A percentile compares a stretch with the other conserved stretches of the same genome.
These are phyloP conservation scores for Pseudomyrmex dendroicus DNA, from an alignment of 1,140 invertebrate genomes.

Conservation along the genomic window DNA sequence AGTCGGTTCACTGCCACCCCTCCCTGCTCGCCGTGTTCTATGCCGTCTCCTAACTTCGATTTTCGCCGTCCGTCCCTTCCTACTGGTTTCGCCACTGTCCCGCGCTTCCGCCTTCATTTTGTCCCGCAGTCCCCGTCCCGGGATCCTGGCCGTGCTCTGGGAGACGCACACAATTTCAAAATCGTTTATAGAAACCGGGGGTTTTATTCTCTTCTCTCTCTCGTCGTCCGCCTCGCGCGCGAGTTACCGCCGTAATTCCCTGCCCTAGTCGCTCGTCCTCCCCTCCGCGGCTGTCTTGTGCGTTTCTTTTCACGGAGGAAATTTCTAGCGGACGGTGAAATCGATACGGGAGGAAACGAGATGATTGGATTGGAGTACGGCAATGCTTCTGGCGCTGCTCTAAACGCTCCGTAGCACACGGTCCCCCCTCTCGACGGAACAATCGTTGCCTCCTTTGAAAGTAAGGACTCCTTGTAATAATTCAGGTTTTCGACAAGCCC, in stretches of 20 bases:
- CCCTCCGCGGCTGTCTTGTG: conserved; percentile 46
- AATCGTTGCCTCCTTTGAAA: conserved; percentile 20
- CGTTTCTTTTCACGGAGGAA: conserved; percentile 67
- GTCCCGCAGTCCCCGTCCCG: background rate
- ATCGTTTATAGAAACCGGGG: conserved; percentile 59
- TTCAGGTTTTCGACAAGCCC: no score
- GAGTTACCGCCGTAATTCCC: conserved; percentile 51
- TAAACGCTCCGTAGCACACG: conserved; percentile 33
- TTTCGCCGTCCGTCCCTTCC: conserved; percentile 41
- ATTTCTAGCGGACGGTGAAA: conserved; percentile 69
- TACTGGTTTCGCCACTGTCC: background rate
- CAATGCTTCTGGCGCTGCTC: conserved; percentile 33
- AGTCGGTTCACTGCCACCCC: background rate
- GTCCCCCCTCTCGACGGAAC: conserved; percentile 32
- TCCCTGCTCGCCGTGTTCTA: background rate
- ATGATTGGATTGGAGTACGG: conserved; percentile 74
- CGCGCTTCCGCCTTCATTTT: conserved; percentile 33
- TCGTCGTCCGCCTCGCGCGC: conserved; percentile 45
- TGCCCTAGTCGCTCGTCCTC: background rate
- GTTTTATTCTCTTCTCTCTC: conserved; percentile 43
- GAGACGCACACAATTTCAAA: conserved; percentile 59
- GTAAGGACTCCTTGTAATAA: conserved; percentile 17
- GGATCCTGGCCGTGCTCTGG: conserved; percentile 10
- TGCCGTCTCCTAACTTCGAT: conserved; percentile 42
- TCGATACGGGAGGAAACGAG: conserved; percentile 75